Base-by-base conservation (phyloP, 2,797 vertebrate species). In the Gephyroberyx darwinii region DNA sequence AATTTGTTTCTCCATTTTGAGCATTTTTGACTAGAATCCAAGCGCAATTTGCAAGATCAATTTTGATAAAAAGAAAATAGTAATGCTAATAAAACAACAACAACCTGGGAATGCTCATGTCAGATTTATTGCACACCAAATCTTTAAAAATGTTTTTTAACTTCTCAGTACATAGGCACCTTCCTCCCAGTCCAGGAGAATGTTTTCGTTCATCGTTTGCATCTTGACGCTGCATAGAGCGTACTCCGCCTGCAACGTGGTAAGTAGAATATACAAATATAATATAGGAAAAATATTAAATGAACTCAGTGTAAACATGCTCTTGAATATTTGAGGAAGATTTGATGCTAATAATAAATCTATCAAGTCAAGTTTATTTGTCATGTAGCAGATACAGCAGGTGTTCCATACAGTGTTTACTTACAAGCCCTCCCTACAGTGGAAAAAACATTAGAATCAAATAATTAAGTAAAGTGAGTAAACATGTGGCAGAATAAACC, bases 131-230 rank as follows among this genome's bases (percentile, higher is more conserved):
- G 6, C 17, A 58, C n/a, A 9, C 37, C 37, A 9, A 39, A 39
- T 39, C 37, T 9, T 8, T 39, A 8, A 39, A 39, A 39, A 37
- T 3, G 5, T 26, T 8, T 57, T 58, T 41, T 31, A 20, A 43
- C 17, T 6, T 52, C 1, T 12, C 8, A n/a, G 8, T 19, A 51
- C 9, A 65, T 22, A 51, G 52, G 2, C 20, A 30, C 39, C 7
- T 41, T 51, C 5, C 22, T 30, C 52, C 47, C 50, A n/a, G 33
- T 50, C 8, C 31, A 52, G 30, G 41, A 91, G 41, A 57, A 93
- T 93, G 93, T 78, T 90, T 43, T 55, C 55, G 0, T 22, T 88
- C 19, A 17, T 83, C 56, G 47, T 91, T 55, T 89, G 26, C 66
- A 17, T 83, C 31, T 33, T 91, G 78, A 62, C 56, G 0, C 69